Evolutionary conservation across 2,888 invertebrate species (phyloP).

Genomic region (Limnephilus rhombicus): DNA sequence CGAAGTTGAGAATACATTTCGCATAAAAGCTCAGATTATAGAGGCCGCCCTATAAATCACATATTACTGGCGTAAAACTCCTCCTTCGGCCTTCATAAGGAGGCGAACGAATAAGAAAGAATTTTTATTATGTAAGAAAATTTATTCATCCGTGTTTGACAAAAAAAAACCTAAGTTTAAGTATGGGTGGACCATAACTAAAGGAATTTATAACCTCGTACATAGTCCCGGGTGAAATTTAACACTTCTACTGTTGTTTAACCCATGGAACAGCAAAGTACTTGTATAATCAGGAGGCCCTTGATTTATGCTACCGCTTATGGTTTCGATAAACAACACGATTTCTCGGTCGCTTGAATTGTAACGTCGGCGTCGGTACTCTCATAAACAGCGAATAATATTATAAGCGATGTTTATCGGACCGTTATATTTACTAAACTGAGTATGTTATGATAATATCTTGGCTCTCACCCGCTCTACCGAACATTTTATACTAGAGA

Average conservation of each 20-base stretch:
- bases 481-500: not conserved
- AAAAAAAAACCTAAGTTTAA: constrained; percentile 23
- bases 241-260: constrained; percentile 2
- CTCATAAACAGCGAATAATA: not conserved
- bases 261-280: not conserved
- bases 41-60: constrained; percentile 41
- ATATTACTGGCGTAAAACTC: constrained; percentile 30
- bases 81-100: constrained; percentile 16
- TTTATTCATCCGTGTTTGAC: constrained; percentile 46
- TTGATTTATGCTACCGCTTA: not conserved
- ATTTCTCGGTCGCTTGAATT: not conserved
- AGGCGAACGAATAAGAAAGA: constrained; percentile 30
- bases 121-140: constrained; percentile 42
- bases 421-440: not conserved
- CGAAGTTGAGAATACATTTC: constrained; percentile 34
- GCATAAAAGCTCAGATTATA: constrained; percentile 43
- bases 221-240: not conserved
- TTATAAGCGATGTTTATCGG: not conserved
- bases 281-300: not conserved
- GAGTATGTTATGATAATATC: not conserved
- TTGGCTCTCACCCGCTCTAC: not conserved
- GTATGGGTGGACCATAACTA: constrained; percentile 22
- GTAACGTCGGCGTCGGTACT: not conserved
- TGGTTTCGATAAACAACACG: not conserved
- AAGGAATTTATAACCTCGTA: constrained; percentile 23